Conservation (phyloP, 2,888 invertebrate species). For the Zeuzera pyrina region DNA sequence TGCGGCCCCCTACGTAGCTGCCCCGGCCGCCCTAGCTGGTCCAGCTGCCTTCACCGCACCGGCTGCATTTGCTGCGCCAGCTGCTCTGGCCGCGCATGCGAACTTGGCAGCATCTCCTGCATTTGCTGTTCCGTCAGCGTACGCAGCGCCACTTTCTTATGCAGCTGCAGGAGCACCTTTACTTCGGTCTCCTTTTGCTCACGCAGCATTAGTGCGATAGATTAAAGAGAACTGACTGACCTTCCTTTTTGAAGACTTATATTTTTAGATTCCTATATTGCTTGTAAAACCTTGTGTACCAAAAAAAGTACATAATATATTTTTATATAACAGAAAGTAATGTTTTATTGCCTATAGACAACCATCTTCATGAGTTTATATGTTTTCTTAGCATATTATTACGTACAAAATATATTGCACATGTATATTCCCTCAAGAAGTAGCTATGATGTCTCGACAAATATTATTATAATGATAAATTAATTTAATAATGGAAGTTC, state of each 20-base stretch:
- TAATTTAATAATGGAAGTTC: too few species aligned
- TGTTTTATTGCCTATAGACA: too few species aligned
- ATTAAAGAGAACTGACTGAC: conserved; percentile 49
- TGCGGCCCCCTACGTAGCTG: conserved; percentile 24
- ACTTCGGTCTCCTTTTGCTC: conserved; percentile 37
- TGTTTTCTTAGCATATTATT: too few species aligned
- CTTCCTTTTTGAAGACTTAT: conserved; percentile 44
- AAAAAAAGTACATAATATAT: too few species aligned
- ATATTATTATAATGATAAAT: too few species aligned
- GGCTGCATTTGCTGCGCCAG: conserved; percentile 17
- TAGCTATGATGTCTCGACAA: too few species aligned
- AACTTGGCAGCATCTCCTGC: conserved; percentile 8
- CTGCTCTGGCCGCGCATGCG: conserved; percentile 4
- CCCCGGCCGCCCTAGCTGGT: conserved; percentile 25
- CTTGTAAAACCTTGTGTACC: too few species aligned
- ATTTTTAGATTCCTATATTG: conserved; percentile 5
- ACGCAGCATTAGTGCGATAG: conserved; percentile 63
- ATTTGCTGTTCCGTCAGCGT: conserved; percentile 18
- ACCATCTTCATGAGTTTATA: too few species aligned
- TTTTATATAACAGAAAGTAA: too few species aligned
- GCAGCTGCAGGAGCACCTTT: conserved; percentile 28
- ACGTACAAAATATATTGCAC: too few species aligned
- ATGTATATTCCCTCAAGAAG: too few species aligned
- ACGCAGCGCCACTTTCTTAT: conserved; percentile 29
- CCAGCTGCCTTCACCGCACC: conserved; percentile 17